A percentile compares a stretch with the other conserved stretches of the same genome.
These are phyloP conservation scores for Tupaia tana DNA, from an alignment of 2,113 vertebrate genomes.

Conservation along the genomic window DNA sequence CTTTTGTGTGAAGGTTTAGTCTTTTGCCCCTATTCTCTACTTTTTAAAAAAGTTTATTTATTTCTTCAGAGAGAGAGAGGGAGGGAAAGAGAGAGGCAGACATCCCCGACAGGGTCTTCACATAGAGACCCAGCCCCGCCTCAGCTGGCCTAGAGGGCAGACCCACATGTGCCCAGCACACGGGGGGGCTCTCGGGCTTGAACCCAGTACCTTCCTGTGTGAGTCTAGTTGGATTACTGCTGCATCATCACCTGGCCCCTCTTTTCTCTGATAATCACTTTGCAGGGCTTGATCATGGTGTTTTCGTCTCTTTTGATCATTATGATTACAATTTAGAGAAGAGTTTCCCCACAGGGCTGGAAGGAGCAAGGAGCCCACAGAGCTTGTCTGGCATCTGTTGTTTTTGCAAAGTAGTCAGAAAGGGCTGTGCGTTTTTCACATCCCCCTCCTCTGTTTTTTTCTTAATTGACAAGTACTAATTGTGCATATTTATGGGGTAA, in stretches of 20 bases:
- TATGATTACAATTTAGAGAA: not conserved
- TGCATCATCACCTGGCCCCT: no score
- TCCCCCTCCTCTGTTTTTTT: not conserved
- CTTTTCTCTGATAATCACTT: not conserved
- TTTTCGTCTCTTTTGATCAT: not conserved
- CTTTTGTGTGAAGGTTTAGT: not conserved
- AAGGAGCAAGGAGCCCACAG: not conserved
- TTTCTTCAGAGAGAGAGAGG: no score
- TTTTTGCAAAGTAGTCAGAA: not conserved
- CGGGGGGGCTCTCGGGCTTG: no score
- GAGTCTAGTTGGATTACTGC: no score
- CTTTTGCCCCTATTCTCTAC: not conserved
- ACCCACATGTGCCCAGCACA: no score
- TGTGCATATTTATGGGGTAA: not conserved
- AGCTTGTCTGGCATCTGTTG: not conserved
- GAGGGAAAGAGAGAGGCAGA: no score
- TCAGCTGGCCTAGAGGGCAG: no score
- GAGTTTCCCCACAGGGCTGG: not conserved
- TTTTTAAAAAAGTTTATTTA: not conserved
- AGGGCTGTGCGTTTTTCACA: not conserved
- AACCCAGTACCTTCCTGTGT: no score
- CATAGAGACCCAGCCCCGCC: no score
- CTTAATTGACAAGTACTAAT: not conserved
- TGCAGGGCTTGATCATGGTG: not conserved
- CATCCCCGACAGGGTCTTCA: no score